Percentiles rank a stretch among this genome's conserved stretches.
These are phyloP conservation scores for Perizoma affinitatum DNA, from an alignment of 2,888 invertebrate genomes.

Conservation along the genomic window DNA sequence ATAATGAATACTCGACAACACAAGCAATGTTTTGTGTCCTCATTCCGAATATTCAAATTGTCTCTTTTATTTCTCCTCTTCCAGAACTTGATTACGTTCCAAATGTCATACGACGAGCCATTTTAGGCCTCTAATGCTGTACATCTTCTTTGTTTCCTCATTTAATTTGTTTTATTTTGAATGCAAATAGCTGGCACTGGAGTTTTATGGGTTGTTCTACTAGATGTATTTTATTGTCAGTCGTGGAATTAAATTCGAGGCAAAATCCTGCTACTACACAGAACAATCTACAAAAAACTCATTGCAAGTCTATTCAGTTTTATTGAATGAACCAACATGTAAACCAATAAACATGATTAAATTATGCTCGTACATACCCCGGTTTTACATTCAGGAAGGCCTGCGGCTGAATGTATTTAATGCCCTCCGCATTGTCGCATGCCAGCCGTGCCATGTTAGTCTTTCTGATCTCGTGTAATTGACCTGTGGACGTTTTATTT, in stretches of 20 bases:
- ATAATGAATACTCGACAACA: conserved; percentile 33
- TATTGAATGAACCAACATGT: neutral
- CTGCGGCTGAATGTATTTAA: conserved; percentile 64
- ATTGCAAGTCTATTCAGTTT: neutral
- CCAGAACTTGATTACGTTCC: conserved; percentile 37
- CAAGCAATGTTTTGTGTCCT: conserved; percentile 31
- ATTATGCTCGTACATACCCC: conserved; percentile 45
- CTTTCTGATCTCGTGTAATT: conserved; percentile 64
- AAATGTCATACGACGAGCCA: conserved; percentile 33
- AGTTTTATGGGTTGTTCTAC: conserved; percentile 29
- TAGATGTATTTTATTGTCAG: conserved; percentile 17
- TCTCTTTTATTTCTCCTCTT: conserved; percentile 34
- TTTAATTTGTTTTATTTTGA: conserved; percentile 37
- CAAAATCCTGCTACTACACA: neutral
- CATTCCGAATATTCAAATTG: conserved; percentile 33
- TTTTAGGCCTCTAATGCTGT: conserved; percentile 31
- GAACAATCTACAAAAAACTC: no score
- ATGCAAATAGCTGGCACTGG: conserved; percentile 27
- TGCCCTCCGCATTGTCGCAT: conserved; percentile 68
- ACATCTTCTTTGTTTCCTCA: conserved; percentile 32
- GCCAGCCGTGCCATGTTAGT: conserved; percentile 67
- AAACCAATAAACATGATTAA: conserved; percentile 26
- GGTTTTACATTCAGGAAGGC: conserved; percentile 59
- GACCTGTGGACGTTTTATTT: conserved; percentile 50
- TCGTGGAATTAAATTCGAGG: neutral